Base-by-base conservation (phyloP, 1,140 invertebrate genomes). In the Heliconius congener region DNA sequence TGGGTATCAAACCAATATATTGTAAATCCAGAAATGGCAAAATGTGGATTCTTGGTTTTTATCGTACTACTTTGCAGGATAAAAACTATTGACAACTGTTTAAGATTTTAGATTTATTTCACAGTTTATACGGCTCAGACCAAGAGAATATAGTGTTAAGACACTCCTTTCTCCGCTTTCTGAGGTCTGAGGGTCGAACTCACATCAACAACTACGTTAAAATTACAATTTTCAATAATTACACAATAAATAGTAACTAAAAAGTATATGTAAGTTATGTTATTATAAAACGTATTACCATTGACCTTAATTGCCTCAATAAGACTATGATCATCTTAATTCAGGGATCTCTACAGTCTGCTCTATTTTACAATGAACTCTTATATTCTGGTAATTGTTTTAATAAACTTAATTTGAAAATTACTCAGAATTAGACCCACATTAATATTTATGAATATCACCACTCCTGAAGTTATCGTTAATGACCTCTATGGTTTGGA, bases 401-500 rank as follows among this genome's bases (percentile, higher is more conserved):
- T 19, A 23, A 73, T 46, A 66, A 30, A 66, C 27, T 66, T 16
- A 66, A 23, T 23, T 23, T 23, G n/a, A n/a, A 57, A 57, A 11
- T 57, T n/a, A 23, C 9, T 57, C 23, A 8, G 60, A 66, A 66
- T 66, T 66, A 0, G 4, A 16, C 11, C 11, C 11, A 23, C 23
- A 23, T 23, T 23, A 23, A 30, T 66, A 66, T 66, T 66, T 66
- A 11, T 66, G 30, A 27, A 30, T 16, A 66, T 27, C n/a, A 60
- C n/a, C 8, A 52, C 16, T 16, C 5, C 5, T 52, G 52, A 50
- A n/a, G 11, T n/a, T 60, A 50, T 79, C 46, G 57, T 72, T 76
- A 80, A 76, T 80, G 74, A 80, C 37, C 71, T 73, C 71, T 66
- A 70, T 3, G 3, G 11, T 13, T 66, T 30, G 23, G 4, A 27